phyloP scores from a whole-genome alignment of 2,888 invertebrate genomes.

The Adelognathus sp. region DNA sequence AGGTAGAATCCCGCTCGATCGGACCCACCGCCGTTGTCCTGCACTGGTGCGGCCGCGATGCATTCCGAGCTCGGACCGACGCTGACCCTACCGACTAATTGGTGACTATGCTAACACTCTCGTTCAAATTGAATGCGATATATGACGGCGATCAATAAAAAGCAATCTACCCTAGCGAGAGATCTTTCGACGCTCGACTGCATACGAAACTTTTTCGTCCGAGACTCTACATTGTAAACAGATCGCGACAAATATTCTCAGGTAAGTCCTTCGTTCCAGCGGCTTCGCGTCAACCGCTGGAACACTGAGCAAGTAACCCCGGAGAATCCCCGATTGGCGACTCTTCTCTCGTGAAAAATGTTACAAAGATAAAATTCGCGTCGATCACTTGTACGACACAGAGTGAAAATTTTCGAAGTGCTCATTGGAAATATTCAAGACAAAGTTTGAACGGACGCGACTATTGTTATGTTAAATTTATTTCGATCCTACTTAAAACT shows the following conservation, averaged over 20 bases:
- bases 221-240: not conserved
- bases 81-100: constrained; percentile 31
- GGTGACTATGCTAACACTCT: constrained; percentile 16
- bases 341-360: not conserved
- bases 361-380: not conserved
- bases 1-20: too few relatives aligned
- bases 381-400: not conserved
- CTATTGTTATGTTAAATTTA: not conserved
- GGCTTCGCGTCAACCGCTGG: not conserved
- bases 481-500: constrained; percentile 59
- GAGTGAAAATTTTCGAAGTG: not conserved
- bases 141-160: not conserved
- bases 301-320: not conserved
- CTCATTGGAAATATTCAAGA: not conserved
- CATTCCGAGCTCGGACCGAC: constrained; percentile 5
- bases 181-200: too few relatives aligned
- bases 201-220: not conserved
- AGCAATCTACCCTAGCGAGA: not conserved
- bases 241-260: not conserved
- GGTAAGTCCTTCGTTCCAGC: not conserved
- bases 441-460: not conserved
- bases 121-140: not conserved
- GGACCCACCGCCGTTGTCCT: too few relatives aligned
- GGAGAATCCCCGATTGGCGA: not conserved
- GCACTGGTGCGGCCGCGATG: not conserved